Evolutionary conservation across 2,888 invertebrate genomes (phyloP).

Genomic region (Drosophila fulvimacula): DNA sequence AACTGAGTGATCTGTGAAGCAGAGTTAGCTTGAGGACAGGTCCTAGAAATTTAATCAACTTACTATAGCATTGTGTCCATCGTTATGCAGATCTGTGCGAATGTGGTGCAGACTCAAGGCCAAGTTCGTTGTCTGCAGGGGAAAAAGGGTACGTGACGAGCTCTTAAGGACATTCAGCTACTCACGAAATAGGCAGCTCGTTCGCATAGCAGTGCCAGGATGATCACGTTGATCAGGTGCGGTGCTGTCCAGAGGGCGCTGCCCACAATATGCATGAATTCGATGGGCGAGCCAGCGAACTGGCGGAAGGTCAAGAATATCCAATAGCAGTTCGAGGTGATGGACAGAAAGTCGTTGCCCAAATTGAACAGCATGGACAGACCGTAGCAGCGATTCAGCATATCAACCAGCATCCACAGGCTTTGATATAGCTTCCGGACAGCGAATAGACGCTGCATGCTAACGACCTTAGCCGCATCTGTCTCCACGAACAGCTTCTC

Average conservation of each 20-base stretch:
- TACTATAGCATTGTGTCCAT: slow-evolving; percentile 84
- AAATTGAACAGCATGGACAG: slow-evolving; percentile 82
- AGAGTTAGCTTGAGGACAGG: neutral
- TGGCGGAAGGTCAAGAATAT: slow-evolving; percentile 80
- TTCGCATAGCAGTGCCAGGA: slow-evolving; percentile 80
- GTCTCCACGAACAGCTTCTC: slow-evolving; percentile 20
- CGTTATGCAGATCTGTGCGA: slow-evolving; percentile 82
- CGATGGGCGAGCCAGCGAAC: slow-evolving; percentile 57
- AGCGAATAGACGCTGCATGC: slow-evolving; percentile 67
- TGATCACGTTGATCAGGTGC: slow-evolving; percentile 80
- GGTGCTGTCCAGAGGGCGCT: slow-evolving; percentile 80
- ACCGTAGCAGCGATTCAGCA: slow-evolving; percentile 80
- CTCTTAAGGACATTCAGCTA: slow-evolving; percentile 8
- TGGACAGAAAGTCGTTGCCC: slow-evolving; percentile 83
- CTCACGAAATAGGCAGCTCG: slow-evolving; percentile 81
- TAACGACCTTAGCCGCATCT: slow-evolving; percentile 8
- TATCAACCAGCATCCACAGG: slow-evolving; percentile 75
- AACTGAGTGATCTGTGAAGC: slow-evolving; percentile 84
- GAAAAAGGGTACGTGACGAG: neutral
- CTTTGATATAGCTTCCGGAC: slow-evolving; percentile 81
- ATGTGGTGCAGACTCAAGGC: slow-evolving; percentile 84
- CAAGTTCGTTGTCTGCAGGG: slow-evolving; percentile 83
- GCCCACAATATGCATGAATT: slow-evolving; percentile 70
- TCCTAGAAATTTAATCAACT: slow-evolving; percentile 34
- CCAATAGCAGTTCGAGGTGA: slow-evolving; percentile 84